Evolutionary conservation across 2,113 vertebrate genomes (phyloP), one percentile per base, ranked within the genome.

Genomic region (Atrichornis clamosus): DNA sequence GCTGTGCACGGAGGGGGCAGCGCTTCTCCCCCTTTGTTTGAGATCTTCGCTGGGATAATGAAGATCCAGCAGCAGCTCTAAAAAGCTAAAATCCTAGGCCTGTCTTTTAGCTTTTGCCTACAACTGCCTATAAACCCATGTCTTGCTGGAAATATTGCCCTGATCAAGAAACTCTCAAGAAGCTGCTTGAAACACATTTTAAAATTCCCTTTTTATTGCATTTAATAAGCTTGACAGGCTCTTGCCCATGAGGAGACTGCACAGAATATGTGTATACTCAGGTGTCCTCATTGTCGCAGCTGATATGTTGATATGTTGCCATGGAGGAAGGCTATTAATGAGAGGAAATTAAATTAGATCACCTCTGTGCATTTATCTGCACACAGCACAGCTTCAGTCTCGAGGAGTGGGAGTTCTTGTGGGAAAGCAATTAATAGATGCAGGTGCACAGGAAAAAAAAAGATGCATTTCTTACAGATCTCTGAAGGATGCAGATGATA

Each of bases 321-420:
- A 97, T 97, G 96, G 97, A 96, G 91, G 96, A 87, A 97, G 50
- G 85, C 91, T 95, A 86, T 97, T 97, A 97, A 97, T 97, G 93
- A 95, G 84, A 95, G 94, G 93, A 97, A 97, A 97, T 96, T 93
- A 95, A 97, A 97, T 97, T 97, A 97, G 94, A 96, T 96, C 88
- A 94, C 93, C 95, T 97, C 96, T 75, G 94, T 5, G 19, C 84
- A 82, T 97, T 97, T 96, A 95, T 94, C 91, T 93, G 92, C 79
- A 49, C 91, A 39, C 91, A 93, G 93, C 92, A 49, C 95, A 92
- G 92, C 90, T 93, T 81, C 85, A 41, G 89, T 76, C 88, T 90
- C 58, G 82, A 97, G 70, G 90, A 97, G 93, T 90, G 84, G 80
- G 80, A 84, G 88, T 90, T 93, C 96, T 97, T 96, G 95, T 96